These are phyloP conservation scores for Vesta saturnalis DNA, from an alignment of 2,888 invertebrate genomes.

Conservation along the genomic window DNA sequence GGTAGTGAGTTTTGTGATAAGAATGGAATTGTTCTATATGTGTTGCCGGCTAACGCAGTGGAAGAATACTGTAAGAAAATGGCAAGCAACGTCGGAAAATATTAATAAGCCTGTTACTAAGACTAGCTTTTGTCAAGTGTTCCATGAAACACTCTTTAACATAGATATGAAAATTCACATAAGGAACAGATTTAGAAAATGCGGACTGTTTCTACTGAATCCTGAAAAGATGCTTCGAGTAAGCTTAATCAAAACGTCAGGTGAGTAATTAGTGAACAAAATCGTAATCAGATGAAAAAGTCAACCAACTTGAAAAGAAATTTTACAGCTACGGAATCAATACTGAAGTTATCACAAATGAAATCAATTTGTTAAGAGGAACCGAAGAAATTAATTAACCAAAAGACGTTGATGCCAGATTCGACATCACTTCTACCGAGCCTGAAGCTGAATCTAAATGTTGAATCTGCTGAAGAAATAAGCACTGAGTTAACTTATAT, in stretches of 20 bases:
- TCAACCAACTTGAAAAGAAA: not conserved
- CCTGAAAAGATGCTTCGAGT: not conserved
- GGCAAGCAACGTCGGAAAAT: not conserved
- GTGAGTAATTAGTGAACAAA: not conserved
- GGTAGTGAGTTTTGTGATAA: not conserved
- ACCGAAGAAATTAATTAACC: not conserved
- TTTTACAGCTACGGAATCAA: not conserved
- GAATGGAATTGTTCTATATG: not conserved
- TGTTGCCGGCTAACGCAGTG: not conserved
- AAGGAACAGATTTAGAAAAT: not conserved
- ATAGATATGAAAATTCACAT: not conserved
- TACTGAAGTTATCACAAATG: not conserved
- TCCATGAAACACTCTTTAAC: not conserved
- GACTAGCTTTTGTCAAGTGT: not conserved
- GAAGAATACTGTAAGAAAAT: not conserved
- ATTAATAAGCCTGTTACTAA: not conserved
- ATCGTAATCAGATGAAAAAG: not conserved
- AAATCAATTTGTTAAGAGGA: not conserved
- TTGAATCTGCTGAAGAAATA: no score
- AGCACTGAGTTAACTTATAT: no score
- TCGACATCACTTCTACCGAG: not conserved
- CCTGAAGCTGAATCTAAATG: no score
- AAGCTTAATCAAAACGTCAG: not conserved
- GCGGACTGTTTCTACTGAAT: not conserved
- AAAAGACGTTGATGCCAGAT: not conserved